Conservation (phyloP, 2,113 vertebrate species). For the Pampusana beccarii region DNA sequence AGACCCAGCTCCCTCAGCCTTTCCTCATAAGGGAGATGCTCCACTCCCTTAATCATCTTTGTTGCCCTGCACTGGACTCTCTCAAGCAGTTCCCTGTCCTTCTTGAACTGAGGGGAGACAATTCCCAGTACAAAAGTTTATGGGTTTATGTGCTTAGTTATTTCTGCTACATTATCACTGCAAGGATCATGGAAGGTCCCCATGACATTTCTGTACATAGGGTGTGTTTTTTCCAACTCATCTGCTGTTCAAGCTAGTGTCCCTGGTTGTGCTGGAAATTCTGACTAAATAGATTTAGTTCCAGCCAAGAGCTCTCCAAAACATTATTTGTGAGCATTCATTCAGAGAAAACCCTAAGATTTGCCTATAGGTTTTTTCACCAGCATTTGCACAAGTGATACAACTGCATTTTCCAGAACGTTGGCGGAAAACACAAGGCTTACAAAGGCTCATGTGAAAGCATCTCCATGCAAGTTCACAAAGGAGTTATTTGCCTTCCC, state of each 20-base stretch:
- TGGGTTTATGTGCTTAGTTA: not conserved
- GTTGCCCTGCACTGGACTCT: too few relatives aligned
- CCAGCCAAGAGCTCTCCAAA: conserved; percentile 6
- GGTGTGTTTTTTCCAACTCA: not conserved
- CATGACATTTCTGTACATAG: not conserved
- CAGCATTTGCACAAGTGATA: not conserved
- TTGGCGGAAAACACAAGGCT: not conserved
- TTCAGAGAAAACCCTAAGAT: conserved; percentile 39
- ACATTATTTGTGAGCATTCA: not conserved
- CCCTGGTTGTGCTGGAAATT: conserved; percentile 41
- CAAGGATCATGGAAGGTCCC: not conserved
- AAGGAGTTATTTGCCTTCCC: not conserved
- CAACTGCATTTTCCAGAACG: not conserved
- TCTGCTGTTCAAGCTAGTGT: not conserved
- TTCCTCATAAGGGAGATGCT: too few relatives aligned
- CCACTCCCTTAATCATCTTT: too few relatives aligned
- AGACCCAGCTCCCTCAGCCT: too few relatives aligned
- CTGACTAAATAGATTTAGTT: conserved; percentile 11
- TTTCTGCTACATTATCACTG: not conserved
- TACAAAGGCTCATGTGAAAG: not conserved
- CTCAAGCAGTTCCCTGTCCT: too few relatives aligned
- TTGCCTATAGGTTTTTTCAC: not conserved
- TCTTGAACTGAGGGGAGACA: not conserved
- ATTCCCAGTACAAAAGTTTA: not conserved
- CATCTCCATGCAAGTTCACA: not conserved